Conservation (phyloP, 2,113 vertebrate species). For the Anoura caudifer region DNA sequence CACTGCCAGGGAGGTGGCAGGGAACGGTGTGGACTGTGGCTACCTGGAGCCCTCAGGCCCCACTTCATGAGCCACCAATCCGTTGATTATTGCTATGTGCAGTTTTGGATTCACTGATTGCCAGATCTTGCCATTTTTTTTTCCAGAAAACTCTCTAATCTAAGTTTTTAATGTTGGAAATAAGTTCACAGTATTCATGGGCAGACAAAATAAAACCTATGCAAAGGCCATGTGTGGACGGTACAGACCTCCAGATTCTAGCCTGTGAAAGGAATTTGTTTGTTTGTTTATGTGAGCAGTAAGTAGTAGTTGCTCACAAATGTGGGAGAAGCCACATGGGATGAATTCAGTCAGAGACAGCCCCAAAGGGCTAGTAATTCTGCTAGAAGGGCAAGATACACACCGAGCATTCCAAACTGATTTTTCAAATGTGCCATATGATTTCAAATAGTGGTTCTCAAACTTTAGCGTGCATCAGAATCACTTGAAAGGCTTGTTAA, state of each 20-base stretch:
- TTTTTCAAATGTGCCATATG: background rate
- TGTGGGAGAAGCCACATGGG: background rate
- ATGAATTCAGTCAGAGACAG: background rate
- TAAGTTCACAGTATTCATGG: background rate
- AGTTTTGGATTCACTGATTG: background rate
- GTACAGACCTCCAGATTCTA: background rate
- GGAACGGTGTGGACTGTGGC: background rate
- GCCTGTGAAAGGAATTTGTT: background rate
- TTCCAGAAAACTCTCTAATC: background rate
- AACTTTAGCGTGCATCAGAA: background rate
- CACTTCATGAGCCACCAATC: background rate
- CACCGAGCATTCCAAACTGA: background rate
- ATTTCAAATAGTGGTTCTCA: background rate
- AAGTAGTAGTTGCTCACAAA: background rate
- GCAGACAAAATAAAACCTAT: background rate
- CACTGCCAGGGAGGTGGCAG: background rate
- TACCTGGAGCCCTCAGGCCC: no score
- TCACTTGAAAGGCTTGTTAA: background rate
- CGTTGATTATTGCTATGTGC: background rate
- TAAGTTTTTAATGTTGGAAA: background rate
- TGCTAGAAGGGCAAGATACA: background rate
- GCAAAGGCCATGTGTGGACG: background rate
- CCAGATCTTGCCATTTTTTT: background rate
- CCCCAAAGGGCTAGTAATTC: background rate
- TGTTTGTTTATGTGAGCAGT: background rate